Evolutionary conservation across 2,113 vertebrate genomes (phyloP), one percentile per base, ranked within the genome.

Genomic region (Noturus placidus): DNA sequence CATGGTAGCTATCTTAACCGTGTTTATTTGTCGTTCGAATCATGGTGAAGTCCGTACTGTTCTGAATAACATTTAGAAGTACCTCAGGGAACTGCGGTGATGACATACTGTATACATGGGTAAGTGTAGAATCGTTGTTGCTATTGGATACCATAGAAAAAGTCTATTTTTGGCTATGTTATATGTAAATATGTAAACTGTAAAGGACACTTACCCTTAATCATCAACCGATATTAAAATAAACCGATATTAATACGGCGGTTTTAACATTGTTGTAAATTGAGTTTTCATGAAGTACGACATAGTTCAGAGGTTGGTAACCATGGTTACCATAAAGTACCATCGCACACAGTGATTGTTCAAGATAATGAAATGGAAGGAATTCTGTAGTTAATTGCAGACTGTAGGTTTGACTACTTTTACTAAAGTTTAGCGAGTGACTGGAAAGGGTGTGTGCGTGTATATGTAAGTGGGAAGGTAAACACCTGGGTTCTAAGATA

Each of bases 401-500:
- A n/a, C 27, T 67, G 30, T 33, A 33, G 65, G 14, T 15, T 67
- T 63, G 63, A 8, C 1, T 61, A 63, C 2, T 27, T 10, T 27
- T 33, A 30, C n/a, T 38, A 8, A 35, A 20, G 80, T 82, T 78
- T 78, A 50, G 76, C 17, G 7, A 35, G 10, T 13, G 33, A 61
- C 20, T 25, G 57, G 72, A 76, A 50, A 76, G 59, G 89, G 84
- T 88, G 69, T 83, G 77, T 74, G 84, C 86, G n/a, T 33, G 87
- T 90, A 87, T 84, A 56, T 67, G 74, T 87, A 35, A 59, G 86
- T 91, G 90, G 42, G 89, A 74, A 82, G 33, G n/a, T 79, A 65
- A 25, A 50, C 11, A 11, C 14, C 38, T 17, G 50, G 15, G 50
- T 74, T 72, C 19, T 38, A 42, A 80, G 77, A 80, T 56, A 80